Evolutionary conservation across 2,797 vertebrate genomes (phyloP), one percentile per base, ranked within the genome.

Genomic region (Cheirogaleus major): DNA sequence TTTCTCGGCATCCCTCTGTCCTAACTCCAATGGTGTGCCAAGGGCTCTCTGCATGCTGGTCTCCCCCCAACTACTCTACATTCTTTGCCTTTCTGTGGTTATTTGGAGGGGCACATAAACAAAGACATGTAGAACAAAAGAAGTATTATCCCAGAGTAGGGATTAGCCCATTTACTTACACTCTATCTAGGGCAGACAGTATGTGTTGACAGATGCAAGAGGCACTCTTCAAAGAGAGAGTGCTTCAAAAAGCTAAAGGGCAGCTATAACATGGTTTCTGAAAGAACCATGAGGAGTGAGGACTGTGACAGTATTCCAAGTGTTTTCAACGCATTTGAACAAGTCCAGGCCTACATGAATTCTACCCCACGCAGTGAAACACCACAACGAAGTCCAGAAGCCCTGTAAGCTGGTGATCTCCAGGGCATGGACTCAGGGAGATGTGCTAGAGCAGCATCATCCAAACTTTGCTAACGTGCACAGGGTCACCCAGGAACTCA

Each of bases 81-180:
- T 35, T 70, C 43, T 25, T 80, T 41, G 23, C 32, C 78, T 65
- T 81, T 50, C 59, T 50, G 7, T 22, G n/a, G 18, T 45, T 65
- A 65, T 41, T 45, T 72, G 32, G n/a, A 93, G 45, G 43, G 35
- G 8, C 61, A 78, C 4, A 20, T 35, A 52, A 15, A 61, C 35
- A 27, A 95, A 15, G 11, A 57, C 73, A 91, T 2, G 11, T 2
- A 91, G 70, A 78, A 72, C 41, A 86, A 50, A 88, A 89, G 41
- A 78, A 89, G 69, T 52, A 35, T 4, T 4, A 72, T 17, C 18
- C 45, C 14, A 27, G 25, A 38, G 70, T 38, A 30, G 14, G 52
- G 23, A 91, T 82, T 43, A 13, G 6, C n/a, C 50, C 65, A 65
- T 63, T 83, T 30, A 35, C n/a, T 76, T 63, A 43, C 61, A 55